Percentiles rank a stretch among this genome's conserved stretches.
Conservation (phyloP, 2,113 vertebrate species). For the Stegostoma tigrinum region DNA sequence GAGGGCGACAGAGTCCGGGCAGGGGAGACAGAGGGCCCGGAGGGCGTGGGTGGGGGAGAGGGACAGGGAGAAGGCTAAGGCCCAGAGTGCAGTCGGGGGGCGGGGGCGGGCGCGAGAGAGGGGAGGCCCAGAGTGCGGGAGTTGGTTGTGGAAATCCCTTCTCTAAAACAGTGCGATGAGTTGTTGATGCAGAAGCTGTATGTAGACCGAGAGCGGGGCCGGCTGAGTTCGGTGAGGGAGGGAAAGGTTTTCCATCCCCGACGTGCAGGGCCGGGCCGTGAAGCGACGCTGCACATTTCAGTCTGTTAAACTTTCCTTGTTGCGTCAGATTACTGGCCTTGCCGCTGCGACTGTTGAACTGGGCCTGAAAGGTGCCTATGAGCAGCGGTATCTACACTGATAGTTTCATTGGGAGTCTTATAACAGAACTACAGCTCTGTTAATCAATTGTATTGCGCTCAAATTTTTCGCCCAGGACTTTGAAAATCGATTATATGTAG, state of each 20-base stretch:
- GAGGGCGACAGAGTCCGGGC: too few species aligned
- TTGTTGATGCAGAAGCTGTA: neutral
- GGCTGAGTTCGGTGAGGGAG: neutral
- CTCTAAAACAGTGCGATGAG: too few species aligned
- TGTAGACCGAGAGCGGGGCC: neutral
- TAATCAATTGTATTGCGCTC: neutral
- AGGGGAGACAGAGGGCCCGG: too few species aligned
- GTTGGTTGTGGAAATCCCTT: too few species aligned
- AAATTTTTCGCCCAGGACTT: neutral
- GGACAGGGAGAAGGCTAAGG: too few species aligned
- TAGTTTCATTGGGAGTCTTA: neutral
- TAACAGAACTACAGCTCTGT: neutral
- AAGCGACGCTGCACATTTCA: neutral
- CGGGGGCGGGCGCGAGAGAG: neutral
- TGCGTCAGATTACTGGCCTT: neutral
- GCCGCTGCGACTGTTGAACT: neutral
- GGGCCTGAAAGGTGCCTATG: neutral
- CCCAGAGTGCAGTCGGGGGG: neutral
- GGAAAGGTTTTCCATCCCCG: too few species aligned
- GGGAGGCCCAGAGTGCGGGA: neutral
- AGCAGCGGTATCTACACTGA: neutral
- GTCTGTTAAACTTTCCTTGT: neutral
- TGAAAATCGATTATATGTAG: neutral
- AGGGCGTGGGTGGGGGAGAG: too few species aligned
- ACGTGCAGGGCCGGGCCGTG: neutral